Base-by-base conservation (phyloP, 2,888 invertebrate species). In the Leucophenga montana region DNA sequence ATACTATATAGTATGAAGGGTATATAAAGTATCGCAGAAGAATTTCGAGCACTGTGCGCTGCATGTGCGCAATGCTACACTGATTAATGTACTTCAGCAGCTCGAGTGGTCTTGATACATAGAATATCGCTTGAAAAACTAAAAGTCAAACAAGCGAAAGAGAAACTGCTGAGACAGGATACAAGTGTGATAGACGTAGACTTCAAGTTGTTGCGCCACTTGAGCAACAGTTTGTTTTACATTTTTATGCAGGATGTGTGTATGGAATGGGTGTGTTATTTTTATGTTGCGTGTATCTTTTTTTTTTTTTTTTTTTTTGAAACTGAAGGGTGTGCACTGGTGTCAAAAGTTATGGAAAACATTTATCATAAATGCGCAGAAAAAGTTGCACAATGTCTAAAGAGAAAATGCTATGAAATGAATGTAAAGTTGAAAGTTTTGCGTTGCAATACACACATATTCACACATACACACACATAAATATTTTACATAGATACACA, bases 271-370 rank as follows among this genome's bases (percentile, higher is more conserved):
- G n/a, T 50, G 18, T 18, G 6, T 50, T n/a, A 46, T 50, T 16
- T 50, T 50, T 50, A 50, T 18, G 50, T 8, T 16, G 50, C 50
- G 14, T 50, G 50, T n/a, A 8, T n/a, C 1, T 50, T 50, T 71
- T 75, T 72, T 72, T 69, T 33, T 61, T 33, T 13, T 5, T 61
- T 6, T 31, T 33, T 39, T 39, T 39, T 39, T 8, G 9, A 8
- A 39, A 8, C 39, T 39, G 8, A 1, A 39, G 39, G 39, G 16
- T 13, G 50, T 3, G 50, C 50, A n/a, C 62, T 64, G 22, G 62
- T 64, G 62, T 64, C 62, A 64, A 27, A 46, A 48, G 62, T 48
- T 64, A 64, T 64, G 62, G 27, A 22, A 64, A 64, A 64, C 22
- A 46, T 46, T 64, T 64, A 48, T 64, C 48, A 48, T 39, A 39